phyloP scores from a whole-genome alignment of 2,113 vertebrate genomes.

The Pachyramphus minor region DNA sequence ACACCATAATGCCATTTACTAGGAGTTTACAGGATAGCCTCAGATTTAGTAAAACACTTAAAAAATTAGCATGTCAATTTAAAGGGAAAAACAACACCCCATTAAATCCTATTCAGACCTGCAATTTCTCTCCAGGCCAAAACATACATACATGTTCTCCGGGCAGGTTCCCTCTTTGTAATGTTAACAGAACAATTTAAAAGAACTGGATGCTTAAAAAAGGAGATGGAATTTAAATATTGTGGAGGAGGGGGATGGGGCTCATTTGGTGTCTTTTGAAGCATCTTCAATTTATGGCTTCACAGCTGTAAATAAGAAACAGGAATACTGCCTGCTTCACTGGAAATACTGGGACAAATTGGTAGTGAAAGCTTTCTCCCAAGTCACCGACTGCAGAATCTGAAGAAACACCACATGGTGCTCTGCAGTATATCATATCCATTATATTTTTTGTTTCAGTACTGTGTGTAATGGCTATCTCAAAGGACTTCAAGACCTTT shows the following conservation, averaged over 20 bases:
- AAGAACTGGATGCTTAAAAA: not conserved
- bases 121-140: constrained; percentile 57
- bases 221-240: not conserved
- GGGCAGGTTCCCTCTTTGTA: not conserved
- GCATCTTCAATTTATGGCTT: not conserved
- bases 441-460: not conserved
- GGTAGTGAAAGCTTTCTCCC: not conserved
- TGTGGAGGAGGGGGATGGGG: not conserved
- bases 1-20: constrained; percentile 50
- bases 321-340: not conserved
- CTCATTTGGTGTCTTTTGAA: not conserved
- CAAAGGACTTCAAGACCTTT: not conserved
- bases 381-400: not conserved
- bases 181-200: constrained; percentile 34
- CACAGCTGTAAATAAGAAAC: not conserved
- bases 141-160: constrained; percentile 31
- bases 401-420: not conserved
- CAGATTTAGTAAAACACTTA: constrained; percentile 22
- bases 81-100: constrained; percentile 34
- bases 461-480: not conserved
- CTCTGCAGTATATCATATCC: not conserved
- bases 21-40: constrained; percentile 34
- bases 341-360: not conserved
- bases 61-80: constrained; percentile 73
- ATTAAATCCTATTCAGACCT: constrained; percentile 47